Evolutionary conservation across 1,140 invertebrate genomes (phyloP).

Genomic region (Capitella teleta): DNA sequence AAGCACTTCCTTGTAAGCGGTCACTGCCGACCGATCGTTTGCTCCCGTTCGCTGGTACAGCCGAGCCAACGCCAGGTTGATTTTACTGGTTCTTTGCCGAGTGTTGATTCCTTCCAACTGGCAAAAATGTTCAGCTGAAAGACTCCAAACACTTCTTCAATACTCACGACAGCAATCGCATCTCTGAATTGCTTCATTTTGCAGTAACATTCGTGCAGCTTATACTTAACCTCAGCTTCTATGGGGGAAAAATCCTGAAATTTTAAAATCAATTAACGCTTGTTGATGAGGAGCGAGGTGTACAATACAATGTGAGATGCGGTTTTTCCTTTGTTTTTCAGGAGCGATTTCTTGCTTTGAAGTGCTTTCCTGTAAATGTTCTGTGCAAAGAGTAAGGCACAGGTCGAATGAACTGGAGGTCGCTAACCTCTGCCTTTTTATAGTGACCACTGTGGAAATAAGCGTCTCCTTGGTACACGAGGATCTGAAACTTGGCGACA

Average conservation of each 20-base stretch:
- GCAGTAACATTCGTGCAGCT: constrained; percentile 57
- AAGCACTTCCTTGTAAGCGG: constrained; percentile 63
- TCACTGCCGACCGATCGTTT: constrained; percentile 56
- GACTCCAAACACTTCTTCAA: not conserved
- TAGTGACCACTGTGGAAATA: constrained; percentile 54
- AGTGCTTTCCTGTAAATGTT: too few species aligned
- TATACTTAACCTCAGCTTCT: constrained; percentile 60
- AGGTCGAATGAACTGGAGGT: too few species aligned
- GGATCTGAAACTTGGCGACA: constrained; percentile 52
- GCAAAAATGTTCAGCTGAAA: constrained; percentile 9
- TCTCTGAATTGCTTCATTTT: constrained; percentile 53
- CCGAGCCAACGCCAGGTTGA: constrained; percentile 61
- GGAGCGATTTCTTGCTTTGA: too few species aligned
- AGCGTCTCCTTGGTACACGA: constrained; percentile 57
- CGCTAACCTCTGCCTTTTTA: constrained; percentile 53
- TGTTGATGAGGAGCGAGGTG: too few species aligned
- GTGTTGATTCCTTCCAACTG: constrained; percentile 56
- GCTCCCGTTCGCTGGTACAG: constrained; percentile 58
- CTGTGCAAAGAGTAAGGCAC: too few species aligned
- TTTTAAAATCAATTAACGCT: too few species aligned
- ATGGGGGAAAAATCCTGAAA: too few species aligned
- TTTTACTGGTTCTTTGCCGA: constrained; percentile 55
- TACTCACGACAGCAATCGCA: constrained; percentile 49
- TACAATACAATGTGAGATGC: too few species aligned
- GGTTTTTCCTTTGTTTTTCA: too few species aligned